These are phyloP conservation scores for Galagoides demidoff DNA, from an alignment of 2,797 vertebrate genomes.

Conservation along the genomic window DNA sequence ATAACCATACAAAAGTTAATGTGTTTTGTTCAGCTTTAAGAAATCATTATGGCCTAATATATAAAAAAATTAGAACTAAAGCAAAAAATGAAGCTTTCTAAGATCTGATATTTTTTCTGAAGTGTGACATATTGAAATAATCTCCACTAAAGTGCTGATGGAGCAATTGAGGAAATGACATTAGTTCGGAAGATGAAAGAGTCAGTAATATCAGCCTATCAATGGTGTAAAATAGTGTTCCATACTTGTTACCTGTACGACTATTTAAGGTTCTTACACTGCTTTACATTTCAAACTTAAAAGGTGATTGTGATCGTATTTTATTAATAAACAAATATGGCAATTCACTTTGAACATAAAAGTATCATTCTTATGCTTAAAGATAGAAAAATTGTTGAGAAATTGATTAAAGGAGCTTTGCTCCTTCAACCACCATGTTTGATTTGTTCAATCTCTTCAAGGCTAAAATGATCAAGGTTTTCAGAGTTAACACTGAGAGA, in stretches of 20 bases:
- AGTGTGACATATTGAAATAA: conserved; percentile 77
- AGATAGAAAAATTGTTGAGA: neutral
- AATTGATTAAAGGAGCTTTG: neutral
- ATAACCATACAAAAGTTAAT: conserved; percentile 63
- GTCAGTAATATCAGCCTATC: neutral
- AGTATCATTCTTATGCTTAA: neutral
- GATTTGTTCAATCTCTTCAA: neutral
- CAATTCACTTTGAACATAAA: conserved; percentile 15
- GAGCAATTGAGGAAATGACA: conserved; percentile 33
- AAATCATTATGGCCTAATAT: conserved; percentile 72
- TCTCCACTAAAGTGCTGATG: conserved; percentile 65
- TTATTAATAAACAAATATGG: neutral
- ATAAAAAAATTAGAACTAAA: conserved; percentile 9
- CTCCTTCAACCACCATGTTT: neutral
- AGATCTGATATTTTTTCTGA: conserved; percentile 55
- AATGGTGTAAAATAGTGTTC: neutral
- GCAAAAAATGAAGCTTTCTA: conserved; percentile 53
- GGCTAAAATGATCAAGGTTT: neutral
- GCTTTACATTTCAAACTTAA: neutral
- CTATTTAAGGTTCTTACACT: neutral
- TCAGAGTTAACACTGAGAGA: neutral
- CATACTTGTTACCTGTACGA: neutral
- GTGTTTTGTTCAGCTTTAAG: conserved; percentile 51
- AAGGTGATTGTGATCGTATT: neutral
- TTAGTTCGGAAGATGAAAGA: conserved; percentile 67